These are phyloP conservation scores for Cylas formicarius DNA, from an alignment of 1,140 invertebrate genomes.

Conservation along the genomic window DNA sequence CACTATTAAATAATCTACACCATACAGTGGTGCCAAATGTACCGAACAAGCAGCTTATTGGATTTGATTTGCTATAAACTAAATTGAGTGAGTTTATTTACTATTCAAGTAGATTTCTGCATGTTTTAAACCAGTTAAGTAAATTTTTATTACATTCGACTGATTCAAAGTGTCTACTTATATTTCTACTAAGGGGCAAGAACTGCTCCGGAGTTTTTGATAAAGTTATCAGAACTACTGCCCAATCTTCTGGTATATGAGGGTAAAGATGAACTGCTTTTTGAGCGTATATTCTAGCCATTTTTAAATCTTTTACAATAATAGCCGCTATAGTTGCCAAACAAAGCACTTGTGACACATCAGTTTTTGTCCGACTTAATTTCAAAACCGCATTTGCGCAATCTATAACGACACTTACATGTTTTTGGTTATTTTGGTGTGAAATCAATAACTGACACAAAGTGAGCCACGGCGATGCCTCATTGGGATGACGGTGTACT, in stretches of 20 bases:
- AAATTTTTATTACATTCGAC: no score
- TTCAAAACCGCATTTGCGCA: constrained; percentile 32
- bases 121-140: no score
- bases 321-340: constrained; percentile 28
- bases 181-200: no score
- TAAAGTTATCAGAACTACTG: no score
- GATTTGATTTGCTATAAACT: no score
- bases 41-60: no score
- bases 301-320: constrained; percentile 24
- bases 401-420: constrained; percentile 24
- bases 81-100: no score
- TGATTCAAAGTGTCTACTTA: no score
- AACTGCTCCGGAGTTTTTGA: no score
- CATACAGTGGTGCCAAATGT: no score
- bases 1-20: no score
- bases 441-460: constrained; percentile 30
- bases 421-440: constrained; percentile 18
- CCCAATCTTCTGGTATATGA: constrained; percentile 31
- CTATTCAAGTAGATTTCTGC: no score
- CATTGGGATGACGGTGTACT: constrained; percentile 33
- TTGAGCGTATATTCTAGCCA: constrained; percentile 33
- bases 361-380: constrained; percentile 28
- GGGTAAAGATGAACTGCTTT: constrained; percentile 37
- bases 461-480: constrained; percentile 31
- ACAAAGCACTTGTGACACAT: constrained; percentile 35